phyloP scores from a whole-genome alignment of 2,113 vertebrate genomes.

The Mesoclemmys tuberculata region DNA sequence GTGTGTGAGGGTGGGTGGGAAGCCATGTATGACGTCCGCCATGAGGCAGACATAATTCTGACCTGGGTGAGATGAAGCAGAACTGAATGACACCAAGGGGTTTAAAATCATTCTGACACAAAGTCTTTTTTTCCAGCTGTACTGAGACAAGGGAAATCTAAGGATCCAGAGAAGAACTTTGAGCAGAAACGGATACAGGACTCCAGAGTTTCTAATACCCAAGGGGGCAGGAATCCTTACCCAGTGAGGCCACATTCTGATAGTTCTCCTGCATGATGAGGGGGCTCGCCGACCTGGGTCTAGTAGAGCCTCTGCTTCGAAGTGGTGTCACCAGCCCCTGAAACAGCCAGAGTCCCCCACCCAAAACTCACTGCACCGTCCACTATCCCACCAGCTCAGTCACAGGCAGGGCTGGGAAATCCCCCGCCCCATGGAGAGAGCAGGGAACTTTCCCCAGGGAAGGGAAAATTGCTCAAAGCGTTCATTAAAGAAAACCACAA shows the following conservation, averaged over 20 bases:
- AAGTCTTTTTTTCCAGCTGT: no score
- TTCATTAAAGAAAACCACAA: no score
- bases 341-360: neutral
- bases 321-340: neutral
- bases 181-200: neutral
- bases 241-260: neutral
- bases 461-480: no score
- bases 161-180: neutral
- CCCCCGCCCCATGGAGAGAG: no score
- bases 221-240: neutral
- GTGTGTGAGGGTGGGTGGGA: no score
- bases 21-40: neutral
- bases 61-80: neutral
- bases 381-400: neutral
- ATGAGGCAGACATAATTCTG: no score
- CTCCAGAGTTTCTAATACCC: no score
- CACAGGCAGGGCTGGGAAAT: neutral
- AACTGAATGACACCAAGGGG: no score
- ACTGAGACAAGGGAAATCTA: neutral
- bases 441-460: no score
- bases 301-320: neutral
- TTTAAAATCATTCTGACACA: no score
- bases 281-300: neutral
- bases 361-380: neutral
- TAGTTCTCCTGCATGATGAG: neutral